Percentiles rank a stretch among this genome's conserved stretches.
Conservation (phyloP, 2,888 invertebrate species). For the Miltochrista miniata region DNA sequence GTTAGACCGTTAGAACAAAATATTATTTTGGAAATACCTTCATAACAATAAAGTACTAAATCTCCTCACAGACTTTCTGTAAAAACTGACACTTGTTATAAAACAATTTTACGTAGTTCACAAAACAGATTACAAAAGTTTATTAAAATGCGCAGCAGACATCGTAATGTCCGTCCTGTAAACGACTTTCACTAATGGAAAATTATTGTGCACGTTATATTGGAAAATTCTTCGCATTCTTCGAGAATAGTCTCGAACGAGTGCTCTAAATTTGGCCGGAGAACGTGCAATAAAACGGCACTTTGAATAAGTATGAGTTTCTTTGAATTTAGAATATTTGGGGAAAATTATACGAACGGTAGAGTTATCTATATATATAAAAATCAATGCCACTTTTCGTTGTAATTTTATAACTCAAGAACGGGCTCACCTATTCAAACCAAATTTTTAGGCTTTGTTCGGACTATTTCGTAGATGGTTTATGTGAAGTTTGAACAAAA, state of each 20-base stretch:
- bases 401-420: no score
- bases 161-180: constrained; percentile 11
- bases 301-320: constrained; percentile 17
- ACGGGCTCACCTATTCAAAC: no score
- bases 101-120: constrained; percentile 16
- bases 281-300: constrained; percentile 25
- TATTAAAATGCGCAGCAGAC: constrained; percentile 34
- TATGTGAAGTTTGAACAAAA: no score
- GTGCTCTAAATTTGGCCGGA: constrained; percentile 16
- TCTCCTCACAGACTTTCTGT: no score
- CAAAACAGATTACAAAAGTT: constrained; percentile 15
- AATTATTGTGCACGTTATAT: constrained; percentile 53
- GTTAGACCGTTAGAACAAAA: no score
- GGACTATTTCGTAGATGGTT: no score
- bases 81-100: no score
- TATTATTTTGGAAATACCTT: no score
- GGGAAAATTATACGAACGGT: constrained; percentile 11
- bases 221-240: constrained; percentile 47
- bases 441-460: no score
- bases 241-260: constrained; percentile 40
- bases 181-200: constrained; percentile 41
- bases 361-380: no score
- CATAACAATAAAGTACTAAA: no score
- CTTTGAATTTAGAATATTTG: constrained; percentile 4
- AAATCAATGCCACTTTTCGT: no score